A percentile compares a stretch with the other conserved stretches of the same genome.
Evolutionary conservation across 2,888 invertebrate species (phyloP).

Genomic region (Cryptocephalus moraei): DNA sequence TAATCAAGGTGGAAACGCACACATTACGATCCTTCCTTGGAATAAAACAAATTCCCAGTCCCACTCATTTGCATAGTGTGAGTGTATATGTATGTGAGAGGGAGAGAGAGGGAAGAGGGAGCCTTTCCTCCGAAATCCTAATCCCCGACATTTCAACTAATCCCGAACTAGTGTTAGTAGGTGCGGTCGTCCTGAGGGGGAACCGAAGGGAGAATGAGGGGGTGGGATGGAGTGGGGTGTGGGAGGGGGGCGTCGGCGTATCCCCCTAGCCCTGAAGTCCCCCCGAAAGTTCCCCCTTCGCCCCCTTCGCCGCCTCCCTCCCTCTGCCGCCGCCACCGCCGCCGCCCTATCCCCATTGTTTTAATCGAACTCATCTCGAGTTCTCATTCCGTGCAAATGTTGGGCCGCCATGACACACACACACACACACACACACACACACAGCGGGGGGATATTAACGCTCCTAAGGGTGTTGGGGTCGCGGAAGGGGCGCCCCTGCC

Average conservation of each 20-base stretch:
- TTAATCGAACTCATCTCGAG: constrained; percentile 40
- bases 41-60: too few species aligned
- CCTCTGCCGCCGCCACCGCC: constrained; percentile 9
- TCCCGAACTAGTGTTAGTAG: constrained; percentile 26
- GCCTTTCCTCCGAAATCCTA: constrained; percentile 18
- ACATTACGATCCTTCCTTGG: too few species aligned
- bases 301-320: background rate
- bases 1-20: too few species aligned
- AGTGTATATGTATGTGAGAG: too few species aligned
- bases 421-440: background rate
- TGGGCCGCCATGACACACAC: constrained; percentile 24
- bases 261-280: background rate
- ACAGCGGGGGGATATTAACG: constrained; percentile 38
- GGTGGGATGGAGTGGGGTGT: constrained; percentile 8
- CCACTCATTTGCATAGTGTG: too few species aligned
- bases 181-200: constrained; percentile 13
- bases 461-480: constrained; percentile 34
- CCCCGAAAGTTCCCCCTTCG: background rate
- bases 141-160: constrained; percentile 26
- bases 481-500: constrained; percentile 17
- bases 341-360: constrained; percentile 31
- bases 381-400: constrained; percentile 40
- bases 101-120: too few species aligned
- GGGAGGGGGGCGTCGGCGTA: constrained; percentile 3
- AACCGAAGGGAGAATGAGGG: background rate